A percentile compares a stretch with the other conserved stretches of the same genome.
Conservation (phyloP, 2,113 vertebrate species). For the Mobula birostris region DNA sequence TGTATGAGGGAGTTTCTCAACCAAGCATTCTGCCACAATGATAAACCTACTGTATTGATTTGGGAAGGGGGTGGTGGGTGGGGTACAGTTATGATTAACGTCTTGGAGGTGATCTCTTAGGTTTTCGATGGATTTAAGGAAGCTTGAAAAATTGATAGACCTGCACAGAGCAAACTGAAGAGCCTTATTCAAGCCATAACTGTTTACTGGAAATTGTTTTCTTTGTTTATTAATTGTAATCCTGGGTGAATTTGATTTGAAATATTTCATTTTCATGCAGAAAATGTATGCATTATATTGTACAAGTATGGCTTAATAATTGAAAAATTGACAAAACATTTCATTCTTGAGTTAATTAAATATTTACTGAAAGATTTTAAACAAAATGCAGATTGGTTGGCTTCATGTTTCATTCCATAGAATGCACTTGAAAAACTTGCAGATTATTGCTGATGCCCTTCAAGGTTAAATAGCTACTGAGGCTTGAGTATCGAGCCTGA, state of each 20-base stretch:
- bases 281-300: not conserved
- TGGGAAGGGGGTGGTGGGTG: not conserved
- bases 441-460: not conserved
- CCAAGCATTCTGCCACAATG: slow-evolving; percentile 10
- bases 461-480: not conserved
- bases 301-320: not conserved
- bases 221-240: not conserved
- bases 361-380: not conserved
- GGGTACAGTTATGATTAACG: not conserved
- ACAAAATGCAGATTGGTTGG: not conserved
- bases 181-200: not conserved
- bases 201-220: not conserved
- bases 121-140: not conserved
- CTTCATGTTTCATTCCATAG: not conserved
- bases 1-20: not conserved
- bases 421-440: not conserved
- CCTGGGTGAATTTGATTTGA: not conserved
- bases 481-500: not conserved
- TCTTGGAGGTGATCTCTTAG: not conserved
- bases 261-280: not conserved
- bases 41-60: slow-evolving; percentile 19
- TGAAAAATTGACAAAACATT: not conserved
- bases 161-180: not conserved
- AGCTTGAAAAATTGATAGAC: not conserved
- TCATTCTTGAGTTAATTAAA: not conserved